Evolutionary conservation across 2,888 invertebrate species (phyloP), one percentile per base, ranked within the genome.

Genomic region (Meteorus colon): DNA sequence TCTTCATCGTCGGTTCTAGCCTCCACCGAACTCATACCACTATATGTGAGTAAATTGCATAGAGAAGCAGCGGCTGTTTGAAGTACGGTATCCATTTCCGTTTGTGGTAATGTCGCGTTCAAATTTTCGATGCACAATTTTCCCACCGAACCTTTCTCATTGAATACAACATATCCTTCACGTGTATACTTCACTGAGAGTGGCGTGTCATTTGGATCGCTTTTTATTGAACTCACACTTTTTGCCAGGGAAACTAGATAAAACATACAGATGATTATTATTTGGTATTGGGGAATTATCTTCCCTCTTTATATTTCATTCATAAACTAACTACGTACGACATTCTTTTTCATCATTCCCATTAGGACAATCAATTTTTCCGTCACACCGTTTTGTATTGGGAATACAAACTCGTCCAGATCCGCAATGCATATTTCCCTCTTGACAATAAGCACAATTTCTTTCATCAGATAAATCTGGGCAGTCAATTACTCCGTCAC

Each of bases 401-500:
- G 94, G 93, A 80, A 97, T 92, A 87, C 97, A 97, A 37, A 92
- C 92, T 75, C 94, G 91, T 70, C 95, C 94, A 70, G 95, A 91
- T 0, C 96, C 96, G 85, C 97, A 97, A 83, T 96, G 96, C 80
- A 96, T 90, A 5, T 91, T 91, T 60, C 94, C 94, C 51, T 92
- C 91, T 1, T 93, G 92, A 87, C 97, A 97, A 86, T 96, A 96
- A 48, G 94, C 91, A 87, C 97, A 97, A 68, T 92, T 91, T 76
- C 93, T 93, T 90, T 97, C 97, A 89, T 97, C 97, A 0, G 94
- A 93, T 37, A 96, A 91, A 90, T 96, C 96, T 16, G 95, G 93
- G 88, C 97, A 97, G 89, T 97, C 97, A 16, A 96, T 94, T 45
- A 95, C 92, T 19, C 97, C 97, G 88, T 97, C 97, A 86, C 97